These are phyloP conservation scores for Eudasyphora cyanicolor DNA, from an alignment of 2,888 invertebrate species.

Conservation along the genomic window DNA sequence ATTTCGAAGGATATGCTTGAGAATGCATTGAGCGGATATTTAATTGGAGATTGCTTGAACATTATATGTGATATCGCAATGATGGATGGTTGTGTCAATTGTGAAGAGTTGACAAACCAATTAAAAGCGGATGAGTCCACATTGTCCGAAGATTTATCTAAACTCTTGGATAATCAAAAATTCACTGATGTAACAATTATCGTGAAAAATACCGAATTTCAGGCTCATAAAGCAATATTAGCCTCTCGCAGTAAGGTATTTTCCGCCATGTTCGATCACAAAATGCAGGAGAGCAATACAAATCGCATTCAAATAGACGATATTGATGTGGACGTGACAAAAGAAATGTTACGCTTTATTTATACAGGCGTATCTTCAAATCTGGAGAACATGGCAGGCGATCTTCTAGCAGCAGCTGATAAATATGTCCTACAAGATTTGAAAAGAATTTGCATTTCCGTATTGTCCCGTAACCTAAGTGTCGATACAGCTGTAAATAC, in stretches of 20 bases:
- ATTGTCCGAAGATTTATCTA: conserved; percentile 95
- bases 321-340: conserved; percentile 97
- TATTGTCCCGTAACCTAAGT: conserved; percentile 94
- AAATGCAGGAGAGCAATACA: conserved; percentile 98
- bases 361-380: conserved; percentile 98
- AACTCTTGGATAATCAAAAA: conserved; percentile 96
- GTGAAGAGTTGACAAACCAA: too few relatives aligned
- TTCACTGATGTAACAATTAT: conserved; percentile 98
- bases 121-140: conserved; percentile 97
- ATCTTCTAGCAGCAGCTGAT: conserved; percentile 97
- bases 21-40: conserved; percentile 98
- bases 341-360: conserved; percentile 98
- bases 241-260: conserved; percentile 97
- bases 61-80: conserved; percentile 99
- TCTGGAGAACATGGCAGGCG: conserved; percentile 98
- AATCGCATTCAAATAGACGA: conserved; percentile 98
- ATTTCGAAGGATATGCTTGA: conserved; percentile 98
- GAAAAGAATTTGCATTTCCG: conserved; percentile 99
- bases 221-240: conserved; percentile 98
- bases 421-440: conserved; percentile 98
- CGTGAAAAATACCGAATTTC: conserved; percentile 93
- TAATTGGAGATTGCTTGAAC: conserved; percentile 99
- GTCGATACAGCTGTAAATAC: conserved; percentile 98
- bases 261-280: conserved; percentile 99
- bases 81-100: conserved; percentile 99